Evolutionary conservation across 2,113 vertebrate genomes (phyloP).

Genomic region (Gallinago media): DNA sequence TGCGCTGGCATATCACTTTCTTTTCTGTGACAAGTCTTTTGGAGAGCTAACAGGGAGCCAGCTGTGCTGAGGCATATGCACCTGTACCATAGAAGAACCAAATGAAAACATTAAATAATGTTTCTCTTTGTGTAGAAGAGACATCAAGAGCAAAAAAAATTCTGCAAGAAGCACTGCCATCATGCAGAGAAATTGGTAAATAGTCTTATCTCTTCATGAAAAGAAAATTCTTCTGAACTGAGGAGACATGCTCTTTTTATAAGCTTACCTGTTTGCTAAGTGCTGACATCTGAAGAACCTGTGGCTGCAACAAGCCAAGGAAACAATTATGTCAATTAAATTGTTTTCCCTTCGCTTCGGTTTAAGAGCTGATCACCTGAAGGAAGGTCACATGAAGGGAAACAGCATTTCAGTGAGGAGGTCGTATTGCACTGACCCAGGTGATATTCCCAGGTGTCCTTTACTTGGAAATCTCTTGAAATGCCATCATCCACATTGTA

Average conservation of each 20-base stretch:
- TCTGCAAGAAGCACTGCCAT: background rate
- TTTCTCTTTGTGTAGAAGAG: slow-evolving; percentile 18
- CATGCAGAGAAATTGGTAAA: background rate
- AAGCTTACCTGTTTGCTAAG: background rate
- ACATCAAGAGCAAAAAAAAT: background rate
- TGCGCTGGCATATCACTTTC: background rate
- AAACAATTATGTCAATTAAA: background rate
- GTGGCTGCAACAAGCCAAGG: background rate
- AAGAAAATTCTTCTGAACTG: background rate
- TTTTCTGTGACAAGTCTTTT: background rate
- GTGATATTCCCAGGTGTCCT: background rate
- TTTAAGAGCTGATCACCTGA: background rate
- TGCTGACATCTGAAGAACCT: background rate
- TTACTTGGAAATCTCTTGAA: background rate
- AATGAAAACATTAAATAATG: background rate
- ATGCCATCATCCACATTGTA: accelerated
- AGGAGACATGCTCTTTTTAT: background rate
- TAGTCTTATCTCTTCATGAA: background rate
- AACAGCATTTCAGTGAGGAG: background rate
- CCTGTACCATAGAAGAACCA: background rate
- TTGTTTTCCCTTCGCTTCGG: background rate
- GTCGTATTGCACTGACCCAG: accelerated
- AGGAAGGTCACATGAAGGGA: background rate
- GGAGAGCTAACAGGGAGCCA: background rate
- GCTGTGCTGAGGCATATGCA: background rate